phyloP scores from a whole-genome alignment of 1,140 invertebrate species.

The Sinonovacula constricta region DNA sequence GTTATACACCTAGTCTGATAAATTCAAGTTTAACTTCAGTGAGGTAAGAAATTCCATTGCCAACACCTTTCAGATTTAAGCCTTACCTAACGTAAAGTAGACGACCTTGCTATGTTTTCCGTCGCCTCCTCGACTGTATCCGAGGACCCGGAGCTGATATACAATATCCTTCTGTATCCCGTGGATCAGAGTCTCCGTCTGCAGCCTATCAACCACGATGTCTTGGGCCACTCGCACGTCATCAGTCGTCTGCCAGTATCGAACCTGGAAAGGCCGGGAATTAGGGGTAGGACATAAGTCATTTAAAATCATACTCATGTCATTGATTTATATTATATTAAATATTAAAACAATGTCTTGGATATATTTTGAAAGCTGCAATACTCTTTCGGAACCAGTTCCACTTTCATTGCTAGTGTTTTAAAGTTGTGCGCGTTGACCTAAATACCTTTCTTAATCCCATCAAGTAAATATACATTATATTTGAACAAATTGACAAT shows the following conservation, averaged over 20 bases:
- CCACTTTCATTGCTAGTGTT: no score
- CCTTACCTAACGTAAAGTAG: constrained; percentile 61
- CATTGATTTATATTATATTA: neutral
- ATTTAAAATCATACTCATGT: neutral
- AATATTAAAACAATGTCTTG: neutral
- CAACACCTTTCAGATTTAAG: no score
- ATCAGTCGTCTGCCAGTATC: constrained; percentile 70
- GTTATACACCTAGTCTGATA: no score
- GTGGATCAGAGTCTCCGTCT: constrained; percentile 87
- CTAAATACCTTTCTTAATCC: no score
- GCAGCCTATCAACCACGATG: constrained; percentile 81
- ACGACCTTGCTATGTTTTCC: constrained; percentile 92
- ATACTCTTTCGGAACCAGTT: no score
- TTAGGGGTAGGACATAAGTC: neutral
- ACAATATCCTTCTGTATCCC: constrained; percentile 87
- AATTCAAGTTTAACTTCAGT: no score
- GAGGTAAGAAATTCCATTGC: no score
- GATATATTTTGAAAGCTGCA: neutral
- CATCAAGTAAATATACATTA: no score
- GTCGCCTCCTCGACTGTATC: constrained; percentile 95
- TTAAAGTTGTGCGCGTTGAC: no score
- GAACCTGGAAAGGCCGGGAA: constrained; percentile 60
- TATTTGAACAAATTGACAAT: no score
- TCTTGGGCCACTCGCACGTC: constrained; percentile 65
- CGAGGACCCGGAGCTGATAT: constrained; percentile 93